phyloP scores from a whole-genome alignment of 2,113 vertebrate genomes.

The Silurus meridionalis region DNA sequence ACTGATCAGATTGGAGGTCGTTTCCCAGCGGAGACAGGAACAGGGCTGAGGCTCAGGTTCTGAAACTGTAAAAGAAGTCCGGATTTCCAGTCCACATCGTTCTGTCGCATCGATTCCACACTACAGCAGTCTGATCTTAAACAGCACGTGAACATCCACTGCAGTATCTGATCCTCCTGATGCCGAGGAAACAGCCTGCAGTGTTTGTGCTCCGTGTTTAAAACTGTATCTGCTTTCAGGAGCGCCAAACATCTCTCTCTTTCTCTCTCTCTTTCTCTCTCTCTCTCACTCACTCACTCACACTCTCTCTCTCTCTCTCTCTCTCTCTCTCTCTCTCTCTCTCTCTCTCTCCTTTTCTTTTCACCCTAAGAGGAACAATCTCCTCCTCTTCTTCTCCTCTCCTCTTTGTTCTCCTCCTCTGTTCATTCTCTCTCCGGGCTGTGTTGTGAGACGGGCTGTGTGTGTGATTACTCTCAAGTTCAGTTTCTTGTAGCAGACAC shows the following conservation, averaged over 20 bases:
- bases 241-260: neutral
- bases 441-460: too few relatives aligned
- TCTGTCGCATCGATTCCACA: too few relatives aligned
- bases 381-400: too few relatives aligned
- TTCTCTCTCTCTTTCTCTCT: neutral
- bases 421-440: too few relatives aligned
- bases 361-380: too few relatives aligned
- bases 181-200: too few relatives aligned
- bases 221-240: neutral
- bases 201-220: neutral
- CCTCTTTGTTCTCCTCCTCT: too few relatives aligned
- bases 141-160: neutral
- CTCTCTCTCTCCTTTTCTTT: too few relatives aligned
- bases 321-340: too few relatives aligned
- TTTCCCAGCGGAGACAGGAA: neutral
- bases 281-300: neutral
- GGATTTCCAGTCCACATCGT: too few relatives aligned
- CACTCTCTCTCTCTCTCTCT: neutral
- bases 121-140: too few relatives aligned
- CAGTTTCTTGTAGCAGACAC: constrained; percentile 7
- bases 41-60: neutral
- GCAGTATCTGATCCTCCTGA: neutral
- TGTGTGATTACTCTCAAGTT: neutral
- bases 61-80: too few relatives aligned
- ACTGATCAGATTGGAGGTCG: neutral